Base-by-base conservation (phyloP, 1,140 invertebrate genomes). In the Drosophila paulistorum region DNA sequence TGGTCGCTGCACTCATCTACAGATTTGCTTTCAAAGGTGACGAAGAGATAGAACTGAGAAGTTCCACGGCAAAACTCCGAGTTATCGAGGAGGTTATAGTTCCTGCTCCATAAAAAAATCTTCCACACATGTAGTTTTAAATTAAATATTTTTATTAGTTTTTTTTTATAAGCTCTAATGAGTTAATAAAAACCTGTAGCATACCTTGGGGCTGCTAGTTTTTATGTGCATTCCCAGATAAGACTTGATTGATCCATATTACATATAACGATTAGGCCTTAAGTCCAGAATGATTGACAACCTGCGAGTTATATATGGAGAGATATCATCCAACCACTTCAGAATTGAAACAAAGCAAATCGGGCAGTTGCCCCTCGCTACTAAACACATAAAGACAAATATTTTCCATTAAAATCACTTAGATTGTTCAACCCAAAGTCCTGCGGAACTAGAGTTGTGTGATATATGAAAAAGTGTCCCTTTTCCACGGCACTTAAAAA, bases 1-100 rank as follows among this genome's bases (percentile, higher is more conserved):
- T 93, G 0, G 42, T 94, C 3, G 94, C 95, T 0, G 93, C 94
- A 7, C 72, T 95, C 2, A 71, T 95, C n/a, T 96, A 96, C 79
- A 94, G 94, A 64, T 81, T 93, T 20, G 75, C 94, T 2, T 95
- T 93, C 33, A 84, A 81, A 39, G 84, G 89, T 1, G 63, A 66
- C 7, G 77, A 84, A 10, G 70, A 51, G 14, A 23, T 83, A 1
- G 83, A 86, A 11, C 7, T 83, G 5, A 39, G 55, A 2, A 66
- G 1, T 9, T 83, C 77, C 0, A 71, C 71, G 55, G 70, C 76
- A n/a, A 64, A 77, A 57, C 79, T 86, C n/a, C 48, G 74, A 1
- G 74, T 87, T 20, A 62, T 86, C 13, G 73, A 86, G 14, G 71
- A 70, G 41, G 64, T 76, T 54, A 26, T 79, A 68, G 41, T 64